A percentile compares a stretch with the other conserved stretches of the same genome.
Conservation (phyloP, 2,113 vertebrate genomes). For the Macquaria ambigua region DNA sequence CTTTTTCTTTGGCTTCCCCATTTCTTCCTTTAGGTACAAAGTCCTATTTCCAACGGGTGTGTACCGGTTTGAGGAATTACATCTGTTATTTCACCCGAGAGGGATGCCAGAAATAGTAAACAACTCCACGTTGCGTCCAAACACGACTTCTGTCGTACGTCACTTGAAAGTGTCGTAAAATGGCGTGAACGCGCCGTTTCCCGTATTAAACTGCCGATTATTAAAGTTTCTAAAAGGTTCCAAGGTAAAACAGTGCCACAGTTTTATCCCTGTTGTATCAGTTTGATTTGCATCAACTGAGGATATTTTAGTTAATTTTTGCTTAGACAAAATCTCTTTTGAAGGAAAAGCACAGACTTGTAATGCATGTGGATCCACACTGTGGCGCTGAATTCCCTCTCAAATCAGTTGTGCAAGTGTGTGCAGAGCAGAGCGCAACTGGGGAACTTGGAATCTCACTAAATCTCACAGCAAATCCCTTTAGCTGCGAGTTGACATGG, state of each 20-base stretch:
- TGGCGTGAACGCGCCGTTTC: slow-evolving; percentile 2
- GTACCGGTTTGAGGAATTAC: neutral
- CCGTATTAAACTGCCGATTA: no score
- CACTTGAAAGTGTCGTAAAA: slow-evolving; percentile 64
- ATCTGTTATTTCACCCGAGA: neutral
- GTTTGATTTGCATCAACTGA: neutral
- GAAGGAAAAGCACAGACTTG: neutral
- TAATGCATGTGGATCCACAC: neutral
- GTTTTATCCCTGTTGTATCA: rapidly evolving
- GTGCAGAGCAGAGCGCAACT: slow-evolving; percentile 24
- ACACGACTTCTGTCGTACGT: slow-evolving; percentile 50
- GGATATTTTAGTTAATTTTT: no score
- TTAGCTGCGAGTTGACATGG: slow-evolving; percentile 75
- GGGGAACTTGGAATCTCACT: slow-evolving; percentile 31
- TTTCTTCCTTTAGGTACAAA: slow-evolving; percentile 32
- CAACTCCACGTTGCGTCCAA: slow-evolving; percentile 59
- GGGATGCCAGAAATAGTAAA: slow-evolving; percentile 38
- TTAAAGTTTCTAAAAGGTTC: rapidly evolving
- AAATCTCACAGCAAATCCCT: slow-evolving; percentile 74
- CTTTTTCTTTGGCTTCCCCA: slow-evolving; percentile 87
- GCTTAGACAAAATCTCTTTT: no score
- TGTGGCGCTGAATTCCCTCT: slow-evolving; percentile 22
- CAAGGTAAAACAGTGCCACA: neutral
- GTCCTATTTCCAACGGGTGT: neutral
- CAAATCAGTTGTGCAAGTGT: neutral